Evolutionary conservation across 2,888 invertebrate species (phyloP).

Genomic region (Trisateles emortualis): DNA sequence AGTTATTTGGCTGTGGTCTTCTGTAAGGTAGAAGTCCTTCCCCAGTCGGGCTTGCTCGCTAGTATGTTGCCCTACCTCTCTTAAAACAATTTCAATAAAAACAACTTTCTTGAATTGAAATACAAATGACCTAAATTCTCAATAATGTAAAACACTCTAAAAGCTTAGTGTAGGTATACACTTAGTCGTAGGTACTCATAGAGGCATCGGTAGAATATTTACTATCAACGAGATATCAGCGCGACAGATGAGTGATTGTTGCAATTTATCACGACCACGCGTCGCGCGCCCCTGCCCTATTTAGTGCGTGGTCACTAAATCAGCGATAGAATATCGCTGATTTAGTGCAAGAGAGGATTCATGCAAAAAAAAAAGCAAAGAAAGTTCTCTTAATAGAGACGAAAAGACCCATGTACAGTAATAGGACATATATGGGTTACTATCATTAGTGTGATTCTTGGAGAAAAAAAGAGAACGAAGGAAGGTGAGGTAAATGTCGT

Average conservation of each 20-base stretch:
- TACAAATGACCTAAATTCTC: not conserved
- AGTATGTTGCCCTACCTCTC: too few relatives aligned
- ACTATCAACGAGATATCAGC: conserved; percentile 37
- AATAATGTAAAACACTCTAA: not conserved
- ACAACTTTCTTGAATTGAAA: not conserved
- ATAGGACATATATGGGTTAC: too few relatives aligned
- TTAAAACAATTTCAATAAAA: too few relatives aligned
- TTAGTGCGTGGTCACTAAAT: conserved; percentile 25
- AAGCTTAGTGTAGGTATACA: not conserved
- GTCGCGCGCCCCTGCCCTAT: conserved; percentile 30
- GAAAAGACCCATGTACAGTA: too few relatives aligned
- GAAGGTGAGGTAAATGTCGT: too few relatives aligned
- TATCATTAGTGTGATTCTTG: too few relatives aligned
- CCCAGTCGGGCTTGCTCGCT: too few relatives aligned
- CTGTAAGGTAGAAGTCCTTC: too few relatives aligned
- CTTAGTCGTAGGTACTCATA: not conserved
- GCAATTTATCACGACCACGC: conserved; percentile 44
- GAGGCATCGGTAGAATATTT: conserved; percentile 25
- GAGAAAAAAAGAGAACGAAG: too few relatives aligned
- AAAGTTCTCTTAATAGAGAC: not conserved
- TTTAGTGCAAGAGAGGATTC: not conserved
- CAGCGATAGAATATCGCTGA: conserved; percentile 2
- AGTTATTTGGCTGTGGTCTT: too few relatives aligned
- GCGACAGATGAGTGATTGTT: conserved; percentile 46
- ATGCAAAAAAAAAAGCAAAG: too few relatives aligned